Conservation (phyloP, 2,797 vertebrate species). For the Buphagus erythrorhynchus region DNA sequence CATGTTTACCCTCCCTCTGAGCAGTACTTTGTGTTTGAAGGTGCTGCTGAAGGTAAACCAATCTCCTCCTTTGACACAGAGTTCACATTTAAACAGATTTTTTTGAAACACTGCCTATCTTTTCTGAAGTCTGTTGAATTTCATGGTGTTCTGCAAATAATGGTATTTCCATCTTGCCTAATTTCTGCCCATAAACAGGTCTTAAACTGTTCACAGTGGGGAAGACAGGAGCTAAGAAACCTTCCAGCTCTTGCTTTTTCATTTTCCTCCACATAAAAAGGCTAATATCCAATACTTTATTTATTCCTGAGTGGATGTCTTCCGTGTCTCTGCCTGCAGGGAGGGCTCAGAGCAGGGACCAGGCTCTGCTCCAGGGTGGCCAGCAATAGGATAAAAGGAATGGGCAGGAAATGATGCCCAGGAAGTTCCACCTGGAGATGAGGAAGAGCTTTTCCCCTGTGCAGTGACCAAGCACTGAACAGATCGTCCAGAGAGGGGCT, state of each 20-base stretch:
- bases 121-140: background rate
- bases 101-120: background rate
- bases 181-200: background rate
- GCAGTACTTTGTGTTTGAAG: background rate
- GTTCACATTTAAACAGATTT: background rate
- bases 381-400: background rate
- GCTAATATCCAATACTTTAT: background rate
- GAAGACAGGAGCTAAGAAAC: background rate
- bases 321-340: background rate
- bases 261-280: background rate
- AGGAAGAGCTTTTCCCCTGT: background rate
- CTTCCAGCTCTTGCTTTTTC: background rate
- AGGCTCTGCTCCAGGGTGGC: fast-evolving
- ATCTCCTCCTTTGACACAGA: background rate
- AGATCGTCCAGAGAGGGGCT: background rate
- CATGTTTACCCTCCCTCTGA: background rate
- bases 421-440: background rate
- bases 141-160: background rate
- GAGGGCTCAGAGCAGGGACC: background rate
- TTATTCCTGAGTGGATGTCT: background rate
- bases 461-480: fast-evolving
- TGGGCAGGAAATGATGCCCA: background rate
- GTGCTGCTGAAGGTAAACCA: background rate
- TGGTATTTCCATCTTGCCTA: background rate
- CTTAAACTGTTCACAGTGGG: background rate